Base-by-base conservation (phyloP, 2,113 vertebrate genomes). In the Channa argus region DNA sequence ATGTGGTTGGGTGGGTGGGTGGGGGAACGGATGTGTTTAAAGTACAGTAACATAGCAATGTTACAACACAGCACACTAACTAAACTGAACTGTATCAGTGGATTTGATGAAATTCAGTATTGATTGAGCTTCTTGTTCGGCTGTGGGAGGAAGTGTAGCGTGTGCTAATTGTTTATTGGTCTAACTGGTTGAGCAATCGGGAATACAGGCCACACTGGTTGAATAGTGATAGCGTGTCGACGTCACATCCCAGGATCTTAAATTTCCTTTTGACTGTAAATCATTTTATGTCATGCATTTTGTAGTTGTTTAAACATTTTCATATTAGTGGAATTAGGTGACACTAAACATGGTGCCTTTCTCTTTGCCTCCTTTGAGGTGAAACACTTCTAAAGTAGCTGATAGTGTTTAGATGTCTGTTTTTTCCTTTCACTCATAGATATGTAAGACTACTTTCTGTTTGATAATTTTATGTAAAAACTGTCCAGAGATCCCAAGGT, bases 111-210 rank as follows among this genome's bases (percentile, higher is more conserved):
- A 77, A 77, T 84, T 71, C 70, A 15, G 64, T 71, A 83, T 87
- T 44, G 86, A 83, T 72, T 44, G 3, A 43, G 68, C 14, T 12
- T 62, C 60, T 76, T 36, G 51, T 74, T 45, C 44, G 45, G 52
- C 53, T 9, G 46, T 38, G 41, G 63, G 50, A 68, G 63, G 73
- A 58, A 63, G 66, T 56, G 63, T 44, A 74, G 49, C 2, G 39
- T 55, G 71, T 60, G 82, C 56, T 86, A 74, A 76, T 84, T 86
- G 81, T 83, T 84, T 75, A 77, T 67, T 80, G 69, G 49, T 68
- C 51, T 76, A 85, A 88, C 89, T 82, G 83, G 79, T 60, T 44
- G 44, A 41, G 61, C 55, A 6, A 47, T 44, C 49, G 62, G 15
- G 52, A 63, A 58, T 56, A 38, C 37, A 43, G 39, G 47, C 34